Evolutionary conservation across 2,113 vertebrate species (phyloP), one percentile per base, ranked within the genome.

Genomic region (Labrus mixtus): DNA sequence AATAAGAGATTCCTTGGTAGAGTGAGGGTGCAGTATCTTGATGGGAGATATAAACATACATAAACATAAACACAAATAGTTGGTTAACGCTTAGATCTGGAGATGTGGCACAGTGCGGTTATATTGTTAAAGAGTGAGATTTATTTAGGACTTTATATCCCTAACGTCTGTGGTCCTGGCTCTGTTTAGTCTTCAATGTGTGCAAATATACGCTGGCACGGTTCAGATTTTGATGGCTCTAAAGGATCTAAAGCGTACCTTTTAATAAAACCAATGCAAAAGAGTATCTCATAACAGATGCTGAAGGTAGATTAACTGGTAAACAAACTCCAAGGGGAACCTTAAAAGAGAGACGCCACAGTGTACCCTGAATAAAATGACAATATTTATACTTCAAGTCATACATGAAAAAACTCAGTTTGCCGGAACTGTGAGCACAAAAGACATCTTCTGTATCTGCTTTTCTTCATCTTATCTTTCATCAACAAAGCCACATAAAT

Each of bases 401-500:
- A 6, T 33, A 33, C 29, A 6, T 33, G 6, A 33, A 33, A 33
- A 3, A 33, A 33, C 29, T 33, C 29, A 33, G 39, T 10, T 41
- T 6, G 8, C 15, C 13, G 12, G 5, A 48, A 48, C 46, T 48
- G 46, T 17, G 46, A 48, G 15, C 46, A 48, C 46, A 48, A 17
- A 48, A 8, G 46, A 19, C 1, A 45, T 15, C 13, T 45, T 10
- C 8, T 51, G 20, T 19, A 51, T 51, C 48, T 51, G 8, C 9
- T 20, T 20, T 51, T 2, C 17, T 10, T 55, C 6, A 9, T 56
- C 15, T 73, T 22, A 60, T 23, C 33, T 71, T 68, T 65, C 57
- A 58, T 46, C 65, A 8, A 11, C 9, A 36, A 22, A 60, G 3
- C 50, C 71, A 33, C 60, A 68, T 43, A 48, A 51, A 73, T 25